Evolutionary conservation across 2,113 vertebrate species (phyloP), one percentile per base, ranked within the genome.

Genomic region (Saiga tatarica): DNA sequence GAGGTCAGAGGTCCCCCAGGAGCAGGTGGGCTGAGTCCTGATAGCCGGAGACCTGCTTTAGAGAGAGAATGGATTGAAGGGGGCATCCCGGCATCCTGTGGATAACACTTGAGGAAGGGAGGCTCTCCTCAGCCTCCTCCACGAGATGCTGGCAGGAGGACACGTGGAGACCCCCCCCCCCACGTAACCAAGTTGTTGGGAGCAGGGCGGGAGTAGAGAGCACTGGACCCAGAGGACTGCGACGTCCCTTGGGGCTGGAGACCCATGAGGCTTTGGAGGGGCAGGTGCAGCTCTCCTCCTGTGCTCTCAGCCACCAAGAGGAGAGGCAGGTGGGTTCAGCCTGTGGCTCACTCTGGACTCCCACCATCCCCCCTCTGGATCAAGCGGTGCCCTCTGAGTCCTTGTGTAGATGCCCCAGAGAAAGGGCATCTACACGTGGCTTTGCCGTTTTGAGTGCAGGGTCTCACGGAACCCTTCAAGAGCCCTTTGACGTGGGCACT

Each of bases 141-240:
- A 15, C 14, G 53, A 57, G 47, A 12, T 4, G 89, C 5, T 84
- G 53, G 47, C 19, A 45, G 52, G 5, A 79, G 7, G 62, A 15
- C 33, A 19, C 7, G 1, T 2, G 17, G 45, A 53, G 33, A 33
- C 23, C 16, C 55, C 39, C 23, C 16, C 55, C 39, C 57, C 19
- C 2, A 0, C 28, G 7, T 5, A 15, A 57, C 57, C 5, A 5
- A 30, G 30, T 39, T 3, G 47, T 28, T 62, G 47, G 45, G 81
- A 74, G 45, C 3, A 5, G 81, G 2, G n/a, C n/a, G 0, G 1
- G 50, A 50, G 25, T 23, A 30, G 47, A 52, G 76, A 30, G 17
- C 39, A 4, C 7, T 0, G 15, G 21, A 47, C 26, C 42, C 67
- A 16, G 23, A 12, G 14, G 5, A 39, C 21, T 3, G 7, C 0